These are phyloP conservation scores for Harpagoxenus sublaevis DNA, from an alignment of 2,888 invertebrate genomes.

Conservation along the genomic window DNA sequence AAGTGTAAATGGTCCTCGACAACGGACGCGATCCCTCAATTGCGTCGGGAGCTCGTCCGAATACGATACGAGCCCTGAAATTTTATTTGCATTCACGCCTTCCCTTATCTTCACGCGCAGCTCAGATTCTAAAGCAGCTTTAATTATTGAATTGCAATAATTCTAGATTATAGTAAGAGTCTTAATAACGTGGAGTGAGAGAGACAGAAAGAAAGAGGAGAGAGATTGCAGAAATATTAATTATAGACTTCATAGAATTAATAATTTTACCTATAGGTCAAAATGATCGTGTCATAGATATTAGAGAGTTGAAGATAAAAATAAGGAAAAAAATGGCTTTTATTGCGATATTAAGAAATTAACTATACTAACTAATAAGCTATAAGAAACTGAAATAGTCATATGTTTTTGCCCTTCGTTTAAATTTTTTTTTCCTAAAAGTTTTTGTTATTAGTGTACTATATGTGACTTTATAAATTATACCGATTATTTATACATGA, in stretches of 20 bases:
- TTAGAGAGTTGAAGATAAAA: neutral
- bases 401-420: neutral
- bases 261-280: neutral
- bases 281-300: neutral
- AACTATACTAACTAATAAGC: too few relatives aligned
- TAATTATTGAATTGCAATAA: conserved; percentile 6
- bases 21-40: conserved; percentile 16
- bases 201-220: neutral
- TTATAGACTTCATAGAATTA: neutral
- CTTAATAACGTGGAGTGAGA: neutral
- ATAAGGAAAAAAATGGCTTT: neutral
- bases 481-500: neutral
- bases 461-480: neutral
- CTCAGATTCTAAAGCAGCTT: neutral
- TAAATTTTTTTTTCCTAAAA: neutral
- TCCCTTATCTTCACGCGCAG: neutral
- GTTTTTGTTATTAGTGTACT: neutral
- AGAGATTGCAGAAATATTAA: neutral
- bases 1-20: neutral
- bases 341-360: neutral
- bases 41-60: neutral
- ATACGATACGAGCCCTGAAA: neutral
- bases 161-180: conserved; percentile 5
- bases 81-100: conserved; percentile 1
- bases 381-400: neutral